Base-by-base conservation (phyloP, 2,888 invertebrate species). In the Tiliacea aurago region DNA sequence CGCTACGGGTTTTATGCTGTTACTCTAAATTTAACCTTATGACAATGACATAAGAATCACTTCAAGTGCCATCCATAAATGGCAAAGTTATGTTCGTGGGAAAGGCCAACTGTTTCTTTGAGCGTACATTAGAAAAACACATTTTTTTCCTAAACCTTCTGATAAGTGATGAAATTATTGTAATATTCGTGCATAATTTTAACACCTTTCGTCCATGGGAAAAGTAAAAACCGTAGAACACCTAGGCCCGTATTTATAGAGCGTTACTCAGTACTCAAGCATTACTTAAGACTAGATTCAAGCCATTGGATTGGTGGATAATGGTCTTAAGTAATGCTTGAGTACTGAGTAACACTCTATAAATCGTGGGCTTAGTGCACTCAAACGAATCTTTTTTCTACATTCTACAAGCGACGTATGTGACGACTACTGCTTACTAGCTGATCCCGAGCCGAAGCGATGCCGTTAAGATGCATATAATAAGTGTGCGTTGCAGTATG, bases 21-120 rank as follows among this genome's bases (percentile, higher is more conserved):
- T 69, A 13, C 13, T 33, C 47, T 1, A 62, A 78, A 58, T 28
- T 62, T n/a, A 62, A 45, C 33, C 37, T 49, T 79, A 45, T 5
- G 1, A 3, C 10, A 7, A n/a, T 43, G 15, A 3, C 0, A 33
- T 64, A 64, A 49, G 15, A 64, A 10, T 18, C 6, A 45, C 2
- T 23, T 55, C n/a, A 7, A 2, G 13, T 28, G 7, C 13, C 10
- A 10, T 20, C 6, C 13, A 20, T 37, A 20, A 28, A 15, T 23
- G 18, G 9, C 15, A 33, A 20, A 33, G 18, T 11, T 13, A n/a
- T 49, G n/a, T 49, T 10, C 6, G 47, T 58, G 47, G 47, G n/a
- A 10, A 58, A 0, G 5, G 4, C 10, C 43, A 49, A 43, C 18
- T 20, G 49, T 58, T 58, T 58, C 28, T 41, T 58, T n/a, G 23